phyloP scores from a whole-genome alignment of 2,888 invertebrate species.

The Griposia aprilina region DNA sequence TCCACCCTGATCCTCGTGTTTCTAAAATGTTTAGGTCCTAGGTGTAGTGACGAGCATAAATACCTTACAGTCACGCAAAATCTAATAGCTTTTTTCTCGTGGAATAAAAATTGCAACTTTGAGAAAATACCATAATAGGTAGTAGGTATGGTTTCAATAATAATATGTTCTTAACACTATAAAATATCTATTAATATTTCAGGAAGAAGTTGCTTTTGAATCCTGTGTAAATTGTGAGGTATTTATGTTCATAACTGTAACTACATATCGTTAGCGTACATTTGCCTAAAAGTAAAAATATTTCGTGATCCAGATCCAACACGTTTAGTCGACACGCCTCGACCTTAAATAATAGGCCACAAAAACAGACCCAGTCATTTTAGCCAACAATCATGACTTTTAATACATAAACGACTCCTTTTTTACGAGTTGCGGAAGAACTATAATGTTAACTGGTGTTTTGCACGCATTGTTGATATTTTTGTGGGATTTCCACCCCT shows the following conservation, averaged over 20 bases:
- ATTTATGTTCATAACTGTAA: neutral
- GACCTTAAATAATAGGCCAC: constrained; percentile 14
- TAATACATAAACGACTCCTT: constrained; percentile 42
- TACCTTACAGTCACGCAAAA: no score
- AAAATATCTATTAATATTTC: no score
- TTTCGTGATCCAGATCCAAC: neutral
- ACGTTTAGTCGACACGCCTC: constrained; percentile 4
- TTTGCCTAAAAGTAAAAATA: constrained; percentile 4
- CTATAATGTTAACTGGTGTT: constrained; percentile 41
- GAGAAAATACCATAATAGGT: no score
- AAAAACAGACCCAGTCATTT: constrained; percentile 35
- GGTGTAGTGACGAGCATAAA: no score
- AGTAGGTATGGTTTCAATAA: no score
- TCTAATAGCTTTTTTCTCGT: no score
- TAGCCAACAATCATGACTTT: constrained; percentile 40
- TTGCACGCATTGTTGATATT: constrained; percentile 33
- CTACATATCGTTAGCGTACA: neutral
- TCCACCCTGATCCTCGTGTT: no score
- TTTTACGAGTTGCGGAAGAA: constrained; percentile 57
- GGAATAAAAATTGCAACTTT: no score
- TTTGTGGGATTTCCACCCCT: neutral
- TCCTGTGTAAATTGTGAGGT: no score
- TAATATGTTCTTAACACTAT: no score
- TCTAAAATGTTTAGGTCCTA: no score
- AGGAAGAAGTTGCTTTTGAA: no score